Percentiles rank a stretch among this genome's conserved stretches.
phyloP scores from a whole-genome alignment of 1,140 invertebrate species.

The Papilio helenus region DNA sequence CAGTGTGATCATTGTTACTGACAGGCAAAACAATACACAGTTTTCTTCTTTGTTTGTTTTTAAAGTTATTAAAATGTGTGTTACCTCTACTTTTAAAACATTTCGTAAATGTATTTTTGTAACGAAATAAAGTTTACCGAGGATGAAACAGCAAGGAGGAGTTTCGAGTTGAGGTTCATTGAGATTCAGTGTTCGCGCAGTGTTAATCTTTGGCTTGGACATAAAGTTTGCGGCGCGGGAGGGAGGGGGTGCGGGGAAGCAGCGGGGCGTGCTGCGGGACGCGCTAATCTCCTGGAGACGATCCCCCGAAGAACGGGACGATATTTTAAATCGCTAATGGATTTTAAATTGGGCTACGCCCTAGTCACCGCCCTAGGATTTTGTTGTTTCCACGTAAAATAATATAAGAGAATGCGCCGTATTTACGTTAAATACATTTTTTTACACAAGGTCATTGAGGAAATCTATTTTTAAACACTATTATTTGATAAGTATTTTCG shows the following conservation, averaged over 20 bases:
- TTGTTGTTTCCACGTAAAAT: not conserved
- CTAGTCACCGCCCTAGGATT: not conserved
- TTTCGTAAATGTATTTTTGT: constrained; percentile 1
- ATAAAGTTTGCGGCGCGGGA: not conserved
- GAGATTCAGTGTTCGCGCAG: constrained; percentile 21
- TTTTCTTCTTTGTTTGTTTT: not conserved
- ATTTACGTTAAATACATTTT: too few relatives aligned
- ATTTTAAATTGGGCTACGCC: constrained; percentile 25
- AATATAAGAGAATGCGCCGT: too few relatives aligned
- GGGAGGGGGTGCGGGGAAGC: not conserved
- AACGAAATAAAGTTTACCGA: not conserved
- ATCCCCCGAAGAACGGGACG: constrained; percentile 5
- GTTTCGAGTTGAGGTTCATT: constrained; percentile 8
- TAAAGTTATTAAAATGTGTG: too few relatives aligned
- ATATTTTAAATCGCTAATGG: constrained; percentile 28
- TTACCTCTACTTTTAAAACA: not conserved
- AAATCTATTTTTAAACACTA: too few relatives aligned
- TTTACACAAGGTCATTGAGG: too few relatives aligned
- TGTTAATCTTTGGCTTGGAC: constrained; percentile 21
- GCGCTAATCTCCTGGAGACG: constrained; percentile 13
- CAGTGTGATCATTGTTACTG: too few relatives aligned
- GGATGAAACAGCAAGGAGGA: not conserved
- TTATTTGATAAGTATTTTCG: too few relatives aligned
- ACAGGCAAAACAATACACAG: not conserved
- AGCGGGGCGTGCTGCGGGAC: not conserved